phyloP scores from a whole-genome alignment of 2,888 invertebrate genomes.

The Himalopsyche japonica region DNA sequence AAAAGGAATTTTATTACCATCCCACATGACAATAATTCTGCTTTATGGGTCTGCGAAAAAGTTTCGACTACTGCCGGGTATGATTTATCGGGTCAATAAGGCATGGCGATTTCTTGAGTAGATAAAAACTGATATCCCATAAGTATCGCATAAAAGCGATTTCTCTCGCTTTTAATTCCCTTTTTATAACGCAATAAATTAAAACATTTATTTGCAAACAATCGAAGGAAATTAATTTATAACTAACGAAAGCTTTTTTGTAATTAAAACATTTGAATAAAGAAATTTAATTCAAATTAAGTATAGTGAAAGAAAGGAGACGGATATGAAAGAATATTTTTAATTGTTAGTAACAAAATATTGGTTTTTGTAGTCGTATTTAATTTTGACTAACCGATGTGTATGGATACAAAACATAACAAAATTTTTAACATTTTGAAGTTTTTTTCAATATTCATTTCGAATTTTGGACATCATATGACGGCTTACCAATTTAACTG shows the following conservation, averaged over 20 bases:
- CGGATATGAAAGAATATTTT: too few relatives aligned
- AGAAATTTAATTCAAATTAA: too few relatives aligned
- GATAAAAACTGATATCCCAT: constrained; percentile 5
- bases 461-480: too few relatives aligned
- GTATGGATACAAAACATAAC: too few relatives aligned
- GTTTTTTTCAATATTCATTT: too few relatives aligned
- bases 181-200: not conserved
- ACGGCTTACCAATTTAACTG: too few relatives aligned
- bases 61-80: not conserved
- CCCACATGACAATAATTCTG: constrained; percentile 11
- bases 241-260: not conserved
- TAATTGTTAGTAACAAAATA: too few relatives aligned
- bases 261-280: too few relatives aligned
- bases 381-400: too few relatives aligned
- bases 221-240: not conserved
- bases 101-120: constrained; percentile 22
- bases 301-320: too few relatives aligned
- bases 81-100: constrained; percentile 35
- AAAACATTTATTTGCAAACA: not conserved
- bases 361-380: too few relatives aligned
- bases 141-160: not conserved
- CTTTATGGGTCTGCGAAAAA: constrained; percentile 1
- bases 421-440: too few relatives aligned
- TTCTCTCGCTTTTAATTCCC: not conserved
- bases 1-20: constrained; percentile 17